phyloP scores from a whole-genome alignment of 2,797 vertebrate genomes.

The Cirrhinus molitorella region DNA sequence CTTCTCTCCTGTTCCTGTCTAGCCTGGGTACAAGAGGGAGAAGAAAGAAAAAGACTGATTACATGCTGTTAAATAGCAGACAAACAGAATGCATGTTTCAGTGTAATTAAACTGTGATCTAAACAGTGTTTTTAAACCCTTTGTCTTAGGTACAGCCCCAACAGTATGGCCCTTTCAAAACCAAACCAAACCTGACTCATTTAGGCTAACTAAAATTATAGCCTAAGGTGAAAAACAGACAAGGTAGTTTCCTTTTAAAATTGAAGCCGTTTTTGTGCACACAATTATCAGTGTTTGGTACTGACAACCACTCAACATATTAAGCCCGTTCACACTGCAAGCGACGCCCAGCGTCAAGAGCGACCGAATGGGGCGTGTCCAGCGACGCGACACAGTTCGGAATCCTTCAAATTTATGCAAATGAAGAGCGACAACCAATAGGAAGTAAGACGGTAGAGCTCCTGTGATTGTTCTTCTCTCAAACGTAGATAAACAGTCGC shows the following conservation, averaged over 20 bases:
- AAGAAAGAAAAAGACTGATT: conserved; percentile 57
- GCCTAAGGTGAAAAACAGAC: neutral
- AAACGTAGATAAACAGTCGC: too few species aligned
- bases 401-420: too few species aligned
- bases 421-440: too few species aligned
- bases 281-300: neutral
- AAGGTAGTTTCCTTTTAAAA: neutral
- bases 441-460: too few species aligned
- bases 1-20: conserved; percentile 59
- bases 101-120: conserved; percentile 32
- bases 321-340: too few species aligned
- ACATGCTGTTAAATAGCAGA: conserved; percentile 16
- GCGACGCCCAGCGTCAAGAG: too few species aligned
- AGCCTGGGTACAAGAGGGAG: conserved; percentile 64
- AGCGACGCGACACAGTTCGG: too few species aligned
- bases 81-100: conserved; percentile 1
- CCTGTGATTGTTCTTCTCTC: too few species aligned
- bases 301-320: neutral
- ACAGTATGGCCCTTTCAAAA: neutral
- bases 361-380: too few species aligned
- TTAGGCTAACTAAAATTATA: neutral
- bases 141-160: neutral
- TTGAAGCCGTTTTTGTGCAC: neutral
- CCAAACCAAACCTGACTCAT: neutral
- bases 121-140: neutral